Percentiles rank a stretch among this genome's conserved stretches.
These are phyloP conservation scores for Parnassius glacialis DNA, from an alignment of 2,888 invertebrate genomes.

Conservation along the genomic window DNA sequence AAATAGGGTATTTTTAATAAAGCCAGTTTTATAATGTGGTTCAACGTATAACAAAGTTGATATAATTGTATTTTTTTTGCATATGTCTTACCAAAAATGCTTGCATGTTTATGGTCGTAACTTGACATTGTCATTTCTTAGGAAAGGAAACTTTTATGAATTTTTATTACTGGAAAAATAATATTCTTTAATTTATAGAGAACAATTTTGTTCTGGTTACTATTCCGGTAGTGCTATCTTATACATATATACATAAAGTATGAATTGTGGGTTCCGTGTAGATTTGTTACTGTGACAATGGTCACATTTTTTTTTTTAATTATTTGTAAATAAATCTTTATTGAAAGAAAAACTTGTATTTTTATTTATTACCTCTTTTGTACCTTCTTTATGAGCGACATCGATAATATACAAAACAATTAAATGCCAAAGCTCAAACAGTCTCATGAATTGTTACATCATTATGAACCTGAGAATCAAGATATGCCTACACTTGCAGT, in stretches of 20 bases:
- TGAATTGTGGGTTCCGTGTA: conserved; percentile 29
- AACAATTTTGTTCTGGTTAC: conserved; percentile 29
- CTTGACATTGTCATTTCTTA: conserved; percentile 14
- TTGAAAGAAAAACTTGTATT: conserved; percentile 32
- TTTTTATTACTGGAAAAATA: conserved; percentile 14
- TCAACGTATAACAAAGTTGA: conserved; percentile 13
- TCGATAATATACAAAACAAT: background rate
- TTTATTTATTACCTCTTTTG: conserved; percentile 24
- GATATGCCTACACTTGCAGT: too few species aligned
- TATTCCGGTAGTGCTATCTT: conserved; percentile 32
- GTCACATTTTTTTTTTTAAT: conserved; percentile 43
- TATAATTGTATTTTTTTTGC: conserved; percentile 12
- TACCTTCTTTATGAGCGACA: background rate
- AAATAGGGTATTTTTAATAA: conserved; percentile 7
- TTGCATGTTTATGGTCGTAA: conserved; percentile 14
- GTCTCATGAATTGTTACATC: too few species aligned
- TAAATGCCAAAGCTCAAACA: too few species aligned
- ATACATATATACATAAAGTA: conserved; percentile 24
- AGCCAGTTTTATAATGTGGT: conserved; percentile 25
- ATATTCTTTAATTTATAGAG: conserved; percentile 15
- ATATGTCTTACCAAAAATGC: conserved; percentile 22
- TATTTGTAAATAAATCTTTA: conserved; percentile 47
- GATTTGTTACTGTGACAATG: conserved; percentile 41
- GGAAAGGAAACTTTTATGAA: background rate
- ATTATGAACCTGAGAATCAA: too few species aligned